Conservation (phyloP, 2,797 vertebrate genomes). For the Loriculus beryllinus region DNA sequence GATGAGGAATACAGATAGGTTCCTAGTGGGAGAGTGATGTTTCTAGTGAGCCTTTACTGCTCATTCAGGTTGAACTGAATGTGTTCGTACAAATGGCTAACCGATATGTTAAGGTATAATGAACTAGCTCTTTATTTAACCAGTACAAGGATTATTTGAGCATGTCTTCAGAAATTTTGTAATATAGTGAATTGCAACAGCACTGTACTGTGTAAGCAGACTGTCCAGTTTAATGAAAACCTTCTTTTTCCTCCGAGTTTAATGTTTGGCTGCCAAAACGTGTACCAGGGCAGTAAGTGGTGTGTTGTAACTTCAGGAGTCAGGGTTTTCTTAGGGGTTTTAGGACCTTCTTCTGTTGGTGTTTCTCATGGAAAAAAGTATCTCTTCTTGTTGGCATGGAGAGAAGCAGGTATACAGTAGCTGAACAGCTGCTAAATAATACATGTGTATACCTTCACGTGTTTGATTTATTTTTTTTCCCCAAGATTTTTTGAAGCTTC, state of each 20-base stretch:
- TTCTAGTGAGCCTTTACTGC: neutral
- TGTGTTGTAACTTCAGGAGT: neutral
- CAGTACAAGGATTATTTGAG: neutral
- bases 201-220: neutral
- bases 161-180: neutral
- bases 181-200: neutral
- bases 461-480: neutral
- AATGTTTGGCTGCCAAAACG: neutral
- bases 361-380: neutral
- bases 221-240: neutral
- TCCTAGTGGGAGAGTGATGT: neutral
- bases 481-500: neutral
- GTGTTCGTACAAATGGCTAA: neutral
- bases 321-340: neutral
- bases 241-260: neutral
- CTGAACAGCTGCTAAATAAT: slow-evolving; percentile 31
- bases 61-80: neutral
- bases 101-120: neutral
- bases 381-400: neutral
- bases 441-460: neutral
- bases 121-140: neutral
- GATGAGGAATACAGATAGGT: neutral
- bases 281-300: neutral
- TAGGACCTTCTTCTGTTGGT: neutral
- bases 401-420: neutral